These are phyloP conservation scores for Tetragonisca angustula DNA, from an alignment of 2,888 invertebrate genomes.

Conservation along the genomic window DNA sequence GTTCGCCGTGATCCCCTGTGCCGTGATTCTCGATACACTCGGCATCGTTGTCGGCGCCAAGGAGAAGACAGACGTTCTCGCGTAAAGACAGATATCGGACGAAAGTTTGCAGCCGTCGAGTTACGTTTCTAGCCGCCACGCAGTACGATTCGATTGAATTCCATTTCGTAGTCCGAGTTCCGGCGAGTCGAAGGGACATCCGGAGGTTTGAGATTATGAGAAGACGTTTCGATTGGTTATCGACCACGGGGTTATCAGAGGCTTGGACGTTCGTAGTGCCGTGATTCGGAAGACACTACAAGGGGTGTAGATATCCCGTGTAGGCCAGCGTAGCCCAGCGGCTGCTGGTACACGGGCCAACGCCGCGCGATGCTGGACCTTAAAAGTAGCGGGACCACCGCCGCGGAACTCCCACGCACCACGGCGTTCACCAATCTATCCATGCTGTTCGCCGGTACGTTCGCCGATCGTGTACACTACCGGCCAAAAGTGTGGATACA, in stretches of 20 bases:
- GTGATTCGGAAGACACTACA: conserved; percentile 24
- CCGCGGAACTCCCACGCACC: conserved; percentile 95
- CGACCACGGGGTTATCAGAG: conserved; percentile 33
- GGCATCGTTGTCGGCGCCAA: not conserved
- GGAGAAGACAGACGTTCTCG: not conserved
- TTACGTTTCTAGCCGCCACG: too few relatives aligned
- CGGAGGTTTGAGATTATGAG: conserved; percentile 61
- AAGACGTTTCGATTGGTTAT: conserved; percentile 29
- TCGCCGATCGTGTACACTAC: conserved; percentile 62
- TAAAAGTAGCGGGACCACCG: conserved; percentile 95
- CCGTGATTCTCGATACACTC: conserved; percentile 10
- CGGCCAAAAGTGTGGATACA: too few relatives aligned
- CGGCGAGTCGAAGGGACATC: not conserved
- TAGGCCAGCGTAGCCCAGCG: conserved; percentile 30
- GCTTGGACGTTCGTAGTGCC: conserved; percentile 60
- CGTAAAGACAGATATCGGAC: not conserved
- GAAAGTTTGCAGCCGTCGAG: too few relatives aligned
- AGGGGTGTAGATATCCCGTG: conserved; percentile 25
- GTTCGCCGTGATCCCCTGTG: conserved; percentile 22
- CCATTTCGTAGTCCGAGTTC: too few relatives aligned
- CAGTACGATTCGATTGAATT: too few relatives aligned
- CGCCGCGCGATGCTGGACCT: conserved; percentile 92
- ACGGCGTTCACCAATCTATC: conserved; percentile 97
- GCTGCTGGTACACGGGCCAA: conserved; percentile 45
- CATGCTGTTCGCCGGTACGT: conserved; percentile 96